Conservation (phyloP, 2,888 invertebrate genomes). For the Pterostichus niger region DNA sequence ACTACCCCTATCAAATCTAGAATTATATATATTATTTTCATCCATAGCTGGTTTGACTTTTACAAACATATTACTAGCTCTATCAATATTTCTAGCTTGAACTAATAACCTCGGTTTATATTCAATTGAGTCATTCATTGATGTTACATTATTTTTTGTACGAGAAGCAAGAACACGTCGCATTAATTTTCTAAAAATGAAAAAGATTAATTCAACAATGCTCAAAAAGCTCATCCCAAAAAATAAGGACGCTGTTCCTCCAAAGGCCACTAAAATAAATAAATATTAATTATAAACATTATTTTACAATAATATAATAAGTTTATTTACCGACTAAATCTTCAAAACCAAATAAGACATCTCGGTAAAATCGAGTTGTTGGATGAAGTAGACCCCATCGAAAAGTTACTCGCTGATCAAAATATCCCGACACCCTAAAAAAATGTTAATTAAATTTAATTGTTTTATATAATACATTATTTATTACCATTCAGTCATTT, state of each 20-base stretch:
- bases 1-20: not conserved
- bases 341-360: conserved; percentile 83
- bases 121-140: not conserved
- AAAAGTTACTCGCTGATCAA: conserved; percentile 78
- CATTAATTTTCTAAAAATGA: conserved; percentile 75
- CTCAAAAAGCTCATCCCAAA: conserved; percentile 83
- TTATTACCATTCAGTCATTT: conserved; percentile 75
- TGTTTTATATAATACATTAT: not conserved
- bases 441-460: not conserved
- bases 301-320: not conserved
- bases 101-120: not conserved
- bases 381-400: conserved; percentile 79
- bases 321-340: conserved; percentile 80
- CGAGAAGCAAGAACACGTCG: conserved; percentile 37
- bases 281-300: conserved; percentile 22
- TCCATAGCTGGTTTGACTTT: conserved; percentile 4
- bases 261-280: conserved; percentile 80
- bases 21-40: not conserved
- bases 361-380: conserved; percentile 80
- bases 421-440: conserved; percentile 74
- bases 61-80: conserved; percentile 3
- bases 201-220: conserved; percentile 81
- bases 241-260: conserved; percentile 82
- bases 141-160: conserved; percentile 20
- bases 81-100: conserved; percentile 4